A percentile compares a stretch with the other conserved stretches of the same genome.
Evolutionary conservation across 2,113 vertebrate species (phyloP).

Genomic region (Pagrus major): DNA sequence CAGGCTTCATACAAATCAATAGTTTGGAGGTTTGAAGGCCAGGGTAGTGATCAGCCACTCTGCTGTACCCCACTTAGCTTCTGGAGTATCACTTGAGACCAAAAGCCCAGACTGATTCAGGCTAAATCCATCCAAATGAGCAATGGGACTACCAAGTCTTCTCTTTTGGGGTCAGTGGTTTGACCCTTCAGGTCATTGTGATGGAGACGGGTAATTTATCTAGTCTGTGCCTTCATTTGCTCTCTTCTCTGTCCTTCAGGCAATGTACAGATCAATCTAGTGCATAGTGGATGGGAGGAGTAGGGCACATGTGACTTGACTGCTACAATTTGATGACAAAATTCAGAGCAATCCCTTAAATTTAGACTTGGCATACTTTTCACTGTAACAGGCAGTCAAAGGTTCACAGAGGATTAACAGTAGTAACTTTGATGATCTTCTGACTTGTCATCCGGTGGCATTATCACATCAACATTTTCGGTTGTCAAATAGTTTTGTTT

Average conservation of each 20-base stretch:
- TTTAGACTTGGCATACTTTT: background rate
- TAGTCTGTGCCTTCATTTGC: constrained; percentile 4
- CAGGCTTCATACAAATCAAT: constrained; percentile 54
- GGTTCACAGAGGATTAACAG: background rate
- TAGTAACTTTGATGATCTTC: background rate
- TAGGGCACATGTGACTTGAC: background rate
- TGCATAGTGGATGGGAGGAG: background rate
- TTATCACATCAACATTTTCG: background rate
- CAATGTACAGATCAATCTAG: constrained; percentile 15
- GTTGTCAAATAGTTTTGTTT: no score
- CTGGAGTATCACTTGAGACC: constrained; percentile 20
- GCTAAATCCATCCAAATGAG: constrained; percentile 36
- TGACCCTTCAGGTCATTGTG: constrained; percentile 42
- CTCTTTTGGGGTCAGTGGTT: constrained; percentile 35
- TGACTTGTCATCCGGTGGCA: no score
- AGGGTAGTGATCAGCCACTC: constrained; percentile 13
- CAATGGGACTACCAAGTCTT: constrained; percentile 4
- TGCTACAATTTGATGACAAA: background rate
- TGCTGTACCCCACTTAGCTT: constrained; percentile 18
- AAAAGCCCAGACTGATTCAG: constrained; percentile 24
- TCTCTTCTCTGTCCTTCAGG: constrained; percentile 24
- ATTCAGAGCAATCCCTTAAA: background rate
- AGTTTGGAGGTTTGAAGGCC: constrained; percentile 47
- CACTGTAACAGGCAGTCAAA: background rate
- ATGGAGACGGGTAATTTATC: constrained; percentile 38